Percentiles rank a stretch among this genome's conserved stretches.
These are phyloP conservation scores for Cotesia congregata DNA, from an alignment of 2,888 invertebrate species.

Conservation along the genomic window DNA sequence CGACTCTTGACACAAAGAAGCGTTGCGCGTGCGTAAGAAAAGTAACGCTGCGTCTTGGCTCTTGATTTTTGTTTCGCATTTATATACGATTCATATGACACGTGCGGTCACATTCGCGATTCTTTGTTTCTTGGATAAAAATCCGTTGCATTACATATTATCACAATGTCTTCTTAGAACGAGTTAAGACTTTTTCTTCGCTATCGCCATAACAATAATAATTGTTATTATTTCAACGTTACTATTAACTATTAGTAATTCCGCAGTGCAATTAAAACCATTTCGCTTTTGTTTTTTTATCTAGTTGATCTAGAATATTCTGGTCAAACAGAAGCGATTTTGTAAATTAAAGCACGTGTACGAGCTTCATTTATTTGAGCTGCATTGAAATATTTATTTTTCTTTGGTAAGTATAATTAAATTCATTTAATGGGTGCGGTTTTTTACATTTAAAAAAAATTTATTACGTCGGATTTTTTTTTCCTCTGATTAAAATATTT, in stretches of 20 bases:
- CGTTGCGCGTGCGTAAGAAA: neutral
- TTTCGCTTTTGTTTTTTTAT: neutral
- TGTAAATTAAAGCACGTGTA: neutral
- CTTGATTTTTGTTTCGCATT: neutral
- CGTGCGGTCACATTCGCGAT: too few relatives aligned
- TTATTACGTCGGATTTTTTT: neutral
- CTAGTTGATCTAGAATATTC: neutral
- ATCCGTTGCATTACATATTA: too few relatives aligned
- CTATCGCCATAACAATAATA: too few relatives aligned
- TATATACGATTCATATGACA: too few relatives aligned
- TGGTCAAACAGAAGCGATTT: neutral
- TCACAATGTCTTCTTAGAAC: too few relatives aligned
- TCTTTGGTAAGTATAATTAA: slow-evolving; percentile 1
- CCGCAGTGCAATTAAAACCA: too few relatives aligned
- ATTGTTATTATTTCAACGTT: too few relatives aligned
- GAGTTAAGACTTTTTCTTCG: too few relatives aligned
- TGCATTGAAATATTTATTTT: neutral
- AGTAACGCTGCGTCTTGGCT: neutral
- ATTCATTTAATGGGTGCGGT: neutral
- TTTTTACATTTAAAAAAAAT: neutral
- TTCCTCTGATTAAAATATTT: neutral
- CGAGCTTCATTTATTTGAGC: neutral
- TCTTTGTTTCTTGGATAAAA: too few relatives aligned
- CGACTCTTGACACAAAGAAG: neutral
- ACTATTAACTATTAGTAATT: too few relatives aligned